Evolutionary conservation across 2,113 vertebrate genomes (phyloP).

Genomic region (Percopsis transmontana): DNA sequence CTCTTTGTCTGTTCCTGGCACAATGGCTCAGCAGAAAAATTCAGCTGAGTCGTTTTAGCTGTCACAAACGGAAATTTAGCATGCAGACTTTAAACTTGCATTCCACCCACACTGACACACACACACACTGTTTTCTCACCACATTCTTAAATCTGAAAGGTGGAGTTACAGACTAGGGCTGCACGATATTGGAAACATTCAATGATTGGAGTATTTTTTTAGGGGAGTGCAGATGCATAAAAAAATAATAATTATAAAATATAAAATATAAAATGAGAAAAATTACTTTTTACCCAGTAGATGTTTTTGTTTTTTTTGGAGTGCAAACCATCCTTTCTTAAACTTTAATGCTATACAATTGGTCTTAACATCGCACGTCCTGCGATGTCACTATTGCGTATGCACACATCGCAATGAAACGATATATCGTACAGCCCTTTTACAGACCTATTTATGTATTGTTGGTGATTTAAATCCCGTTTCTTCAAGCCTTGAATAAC

Average conservation of each 20-base stretch:
- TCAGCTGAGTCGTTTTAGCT: slow-evolving; percentile 53
- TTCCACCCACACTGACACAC: slow-evolving; percentile 10
- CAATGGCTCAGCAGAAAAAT: slow-evolving; percentile 52
- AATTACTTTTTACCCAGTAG: no score
- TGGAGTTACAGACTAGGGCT: slow-evolving; percentile 1
- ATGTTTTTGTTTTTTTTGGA: no score
- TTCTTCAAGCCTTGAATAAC: slow-evolving; percentile 36
- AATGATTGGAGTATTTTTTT: no score
- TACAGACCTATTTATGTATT: slow-evolving; percentile 16
- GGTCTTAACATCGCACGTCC: no score
- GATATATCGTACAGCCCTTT: no score
- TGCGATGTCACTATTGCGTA: no score
- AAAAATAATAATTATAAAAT: no score
- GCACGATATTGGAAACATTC: not conserved
- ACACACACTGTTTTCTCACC: slow-evolving; percentile 14
- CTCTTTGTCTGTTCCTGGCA: slow-evolving; percentile 18
- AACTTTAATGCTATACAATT: no score
- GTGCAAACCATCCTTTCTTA: no score
- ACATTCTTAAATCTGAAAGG: slow-evolving; percentile 18
- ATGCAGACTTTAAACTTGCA: slow-evolving; percentile 6
- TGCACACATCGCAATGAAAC: no score
- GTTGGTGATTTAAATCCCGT: slow-evolving; percentile 20
- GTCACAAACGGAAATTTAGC: slow-evolving; percentile 43
- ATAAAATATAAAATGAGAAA: no score
- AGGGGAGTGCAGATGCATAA: no score